These are phyloP conservation scores for Lota lota DNA, from an alignment of 2,113 vertebrate species.

Conservation along the genomic window DNA sequence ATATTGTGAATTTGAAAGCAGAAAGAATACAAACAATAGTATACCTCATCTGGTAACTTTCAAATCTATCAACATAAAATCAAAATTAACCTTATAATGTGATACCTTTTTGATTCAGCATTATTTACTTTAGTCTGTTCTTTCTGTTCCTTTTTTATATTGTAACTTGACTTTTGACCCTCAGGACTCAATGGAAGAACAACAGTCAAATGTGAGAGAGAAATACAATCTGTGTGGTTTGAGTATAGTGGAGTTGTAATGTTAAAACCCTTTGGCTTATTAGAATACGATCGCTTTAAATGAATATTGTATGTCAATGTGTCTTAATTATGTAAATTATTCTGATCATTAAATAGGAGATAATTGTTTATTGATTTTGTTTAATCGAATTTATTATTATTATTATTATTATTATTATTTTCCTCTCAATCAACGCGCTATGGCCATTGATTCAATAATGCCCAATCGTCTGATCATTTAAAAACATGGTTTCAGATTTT, in stretches of 20 bases:
- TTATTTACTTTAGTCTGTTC: too few species aligned
- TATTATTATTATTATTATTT: background rate
- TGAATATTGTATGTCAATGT: background rate
- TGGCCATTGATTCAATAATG: too few species aligned
- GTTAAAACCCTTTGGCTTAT: constrained; percentile 29
- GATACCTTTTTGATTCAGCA: too few species aligned
- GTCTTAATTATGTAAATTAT: background rate
- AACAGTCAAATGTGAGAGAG: constrained; percentile 62
- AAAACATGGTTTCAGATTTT: too few species aligned
- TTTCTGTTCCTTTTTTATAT: background rate
- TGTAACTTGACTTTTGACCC: constrained; percentile 41
- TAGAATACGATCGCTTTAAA: constrained; percentile 13
- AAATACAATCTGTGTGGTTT: background rate
- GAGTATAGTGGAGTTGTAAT: background rate
- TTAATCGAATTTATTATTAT: background rate
- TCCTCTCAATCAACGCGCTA: too few species aligned
- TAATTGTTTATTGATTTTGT: background rate
- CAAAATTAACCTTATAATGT: too few species aligned
- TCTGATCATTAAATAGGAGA: background rate
- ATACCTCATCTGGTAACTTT: too few species aligned
- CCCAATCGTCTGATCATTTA: too few species aligned
- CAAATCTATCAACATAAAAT: too few species aligned
- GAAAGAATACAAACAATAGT: too few species aligned
- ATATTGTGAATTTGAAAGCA: too few species aligned
- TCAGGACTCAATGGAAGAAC: constrained; percentile 54